A percentile compares a stretch with the other conserved stretches of the same genome.
phyloP scores from a whole-genome alignment of 1,140 invertebrate species.

The Orius insidiosus region DNA sequence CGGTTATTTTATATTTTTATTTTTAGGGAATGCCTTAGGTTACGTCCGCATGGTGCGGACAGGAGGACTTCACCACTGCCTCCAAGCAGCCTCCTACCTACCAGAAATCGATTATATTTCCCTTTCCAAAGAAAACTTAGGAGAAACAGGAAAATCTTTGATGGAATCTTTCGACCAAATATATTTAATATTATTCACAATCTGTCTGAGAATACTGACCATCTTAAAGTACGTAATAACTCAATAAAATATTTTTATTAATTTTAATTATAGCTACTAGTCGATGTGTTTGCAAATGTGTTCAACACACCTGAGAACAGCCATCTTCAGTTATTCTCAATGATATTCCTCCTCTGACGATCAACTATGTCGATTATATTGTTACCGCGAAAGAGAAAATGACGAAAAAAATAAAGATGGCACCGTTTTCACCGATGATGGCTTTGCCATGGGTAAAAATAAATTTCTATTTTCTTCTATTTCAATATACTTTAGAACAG shows the following conservation, averaged over 20 bases:
- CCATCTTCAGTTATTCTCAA: constrained; percentile 85
- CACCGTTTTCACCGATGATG: constrained; percentile 91
- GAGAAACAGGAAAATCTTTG: constrained; percentile 40
- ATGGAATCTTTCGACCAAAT: constrained; percentile 58
- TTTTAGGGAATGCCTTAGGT: constrained; percentile 78
- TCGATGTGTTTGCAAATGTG: constrained; percentile 81
- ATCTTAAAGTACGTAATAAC: constrained; percentile 48
- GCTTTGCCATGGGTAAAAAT: constrained; percentile 86
- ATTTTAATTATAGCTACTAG: constrained; percentile 55
- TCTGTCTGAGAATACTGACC: constrained; percentile 86
- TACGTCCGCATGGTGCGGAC: constrained; percentile 89
- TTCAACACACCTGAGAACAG: constrained; percentile 73
- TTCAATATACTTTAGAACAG: neutral
- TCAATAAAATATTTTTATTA: constrained; percentile 24
- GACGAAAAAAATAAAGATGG: constrained; percentile 64
- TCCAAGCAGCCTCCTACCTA: constrained; percentile 77
- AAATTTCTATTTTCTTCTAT: neutral
- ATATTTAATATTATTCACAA: constrained; percentile 65
- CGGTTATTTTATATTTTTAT: neutral
- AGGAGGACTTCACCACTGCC: constrained; percentile 81
- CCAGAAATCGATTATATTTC: constrained; percentile 61
- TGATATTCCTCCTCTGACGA: constrained; percentile 84
- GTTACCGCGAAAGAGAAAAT: constrained; percentile 86
- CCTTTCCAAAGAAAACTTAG: constrained; percentile 42
- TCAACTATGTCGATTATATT: constrained; percentile 90